Evolutionary conservation across 2,113 vertebrate genomes (phyloP).

Genomic region (Odocoileus hemionus): DNA sequence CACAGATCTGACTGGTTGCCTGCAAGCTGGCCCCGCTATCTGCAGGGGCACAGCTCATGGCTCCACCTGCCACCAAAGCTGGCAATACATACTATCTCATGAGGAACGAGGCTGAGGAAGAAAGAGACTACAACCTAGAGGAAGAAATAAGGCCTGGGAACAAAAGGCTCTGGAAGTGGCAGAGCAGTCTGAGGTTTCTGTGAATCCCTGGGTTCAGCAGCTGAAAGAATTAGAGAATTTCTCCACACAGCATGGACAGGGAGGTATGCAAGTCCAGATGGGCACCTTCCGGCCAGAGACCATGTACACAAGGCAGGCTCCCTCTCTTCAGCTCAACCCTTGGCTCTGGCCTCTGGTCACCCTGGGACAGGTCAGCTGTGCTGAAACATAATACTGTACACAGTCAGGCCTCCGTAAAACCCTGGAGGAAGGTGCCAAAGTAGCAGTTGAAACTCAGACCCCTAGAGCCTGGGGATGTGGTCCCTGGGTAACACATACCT

Average conservation of each 20-base stretch:
- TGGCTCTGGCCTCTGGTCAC: neutral
- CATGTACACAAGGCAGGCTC: neutral
- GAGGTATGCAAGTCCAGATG: neutral
- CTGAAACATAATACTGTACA: neutral
- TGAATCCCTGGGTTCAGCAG: neutral
- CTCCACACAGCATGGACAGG: neutral
- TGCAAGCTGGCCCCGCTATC: neutral
- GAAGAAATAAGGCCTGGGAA: neutral
- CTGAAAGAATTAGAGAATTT: constrained; percentile 12
- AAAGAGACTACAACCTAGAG: neutral
- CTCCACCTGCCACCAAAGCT: neutral
- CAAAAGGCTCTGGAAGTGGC: neutral
- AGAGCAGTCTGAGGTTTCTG: neutral
- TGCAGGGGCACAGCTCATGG: neutral
- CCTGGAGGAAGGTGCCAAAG: neutral
- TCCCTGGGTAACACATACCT: constrained; percentile 83
- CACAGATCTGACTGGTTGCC: neutral
- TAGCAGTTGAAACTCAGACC: neutral
- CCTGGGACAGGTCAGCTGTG: neutral
- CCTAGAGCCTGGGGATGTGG: neutral
- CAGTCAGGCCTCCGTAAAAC: neutral
- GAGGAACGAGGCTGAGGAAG: neutral
- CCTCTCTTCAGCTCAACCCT: neutral
- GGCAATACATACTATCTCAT: neutral
- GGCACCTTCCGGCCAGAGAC: neutral